Percentiles rank a stretch among this genome's conserved stretches.
phyloP scores from a whole-genome alignment of 1,140 invertebrate species.

The Zaprionus gabonicus region DNA sequence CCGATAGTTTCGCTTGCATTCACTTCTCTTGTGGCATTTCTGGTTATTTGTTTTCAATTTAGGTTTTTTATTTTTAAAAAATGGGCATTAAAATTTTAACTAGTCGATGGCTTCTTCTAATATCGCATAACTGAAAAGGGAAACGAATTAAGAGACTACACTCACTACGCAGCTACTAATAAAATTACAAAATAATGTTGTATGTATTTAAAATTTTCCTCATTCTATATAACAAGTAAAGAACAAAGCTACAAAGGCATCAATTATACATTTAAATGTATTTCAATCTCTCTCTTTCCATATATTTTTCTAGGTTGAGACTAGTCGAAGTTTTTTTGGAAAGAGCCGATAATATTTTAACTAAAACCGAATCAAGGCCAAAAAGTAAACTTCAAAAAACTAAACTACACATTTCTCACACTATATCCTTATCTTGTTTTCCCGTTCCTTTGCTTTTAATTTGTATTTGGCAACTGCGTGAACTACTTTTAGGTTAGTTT shows the following conservation, averaged over 20 bases:
- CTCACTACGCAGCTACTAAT: conserved; percentile 1
- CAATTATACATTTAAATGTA: conserved; percentile 17
- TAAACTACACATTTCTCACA: conserved; percentile 20
- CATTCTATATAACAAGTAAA: conserved; percentile 21
- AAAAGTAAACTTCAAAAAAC: conserved; percentile 39
- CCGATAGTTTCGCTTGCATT: conserved; percentile 9
- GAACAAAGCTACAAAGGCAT: conserved; percentile 48
- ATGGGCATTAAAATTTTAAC: conserved; percentile 53
- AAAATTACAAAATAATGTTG: not conserved
- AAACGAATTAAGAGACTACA: not conserved
- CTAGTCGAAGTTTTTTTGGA: conserved; percentile 25
- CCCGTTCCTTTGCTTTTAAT: not conserved
- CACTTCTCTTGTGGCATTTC: too few species aligned
- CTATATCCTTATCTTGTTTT: conserved; percentile 20
- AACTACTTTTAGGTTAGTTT: conserved; percentile 50
- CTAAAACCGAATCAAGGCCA: conserved; percentile 32
- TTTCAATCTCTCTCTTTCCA: conserved; percentile 22
- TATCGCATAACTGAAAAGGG: conserved; percentile 28
- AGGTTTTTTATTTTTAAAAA: conserved; percentile 20
- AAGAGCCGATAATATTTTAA: conserved; percentile 61
- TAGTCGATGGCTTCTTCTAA: conserved; percentile 57
- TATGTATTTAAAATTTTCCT: conserved; percentile 5
- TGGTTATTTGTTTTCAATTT: not conserved
- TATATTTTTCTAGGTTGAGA: conserved; percentile 12
- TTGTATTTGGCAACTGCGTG: conserved; percentile 62